phyloP scores from a whole-genome alignment of 2,113 vertebrate species.

The Crocuta crocuta region DNA sequence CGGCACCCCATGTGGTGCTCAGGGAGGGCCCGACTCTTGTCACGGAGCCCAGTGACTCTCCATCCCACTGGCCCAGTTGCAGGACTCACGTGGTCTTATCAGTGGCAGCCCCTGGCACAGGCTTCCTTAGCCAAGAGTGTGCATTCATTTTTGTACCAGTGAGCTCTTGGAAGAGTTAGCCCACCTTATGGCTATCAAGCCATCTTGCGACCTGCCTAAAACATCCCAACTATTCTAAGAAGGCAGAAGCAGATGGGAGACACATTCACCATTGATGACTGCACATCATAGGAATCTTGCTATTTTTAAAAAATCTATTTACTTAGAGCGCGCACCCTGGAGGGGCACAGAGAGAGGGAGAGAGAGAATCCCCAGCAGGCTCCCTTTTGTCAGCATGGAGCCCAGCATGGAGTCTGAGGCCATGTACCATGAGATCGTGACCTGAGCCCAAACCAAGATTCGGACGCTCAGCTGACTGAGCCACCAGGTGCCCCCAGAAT shows the following conservation, averaged over 20 bases:
- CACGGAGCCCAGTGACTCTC: background rate
- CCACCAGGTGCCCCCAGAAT: background rate
- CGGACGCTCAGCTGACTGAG: too few species aligned
- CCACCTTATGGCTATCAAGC: background rate
- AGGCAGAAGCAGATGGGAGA: background rate
- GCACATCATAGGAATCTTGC: fast-evolving
- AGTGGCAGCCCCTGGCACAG: fast-evolving
- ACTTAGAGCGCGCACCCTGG: too few species aligned
- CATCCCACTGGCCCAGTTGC: fast-evolving
- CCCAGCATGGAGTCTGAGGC: too few species aligned
- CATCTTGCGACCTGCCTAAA: background rate
- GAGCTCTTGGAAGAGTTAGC: background rate
- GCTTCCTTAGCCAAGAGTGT: background rate
- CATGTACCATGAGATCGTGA: too few species aligned
- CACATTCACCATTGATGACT: background rate
- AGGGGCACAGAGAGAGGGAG: too few species aligned
- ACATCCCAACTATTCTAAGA: fast-evolving
- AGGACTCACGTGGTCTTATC: fast-evolving
- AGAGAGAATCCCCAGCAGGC: too few species aligned
- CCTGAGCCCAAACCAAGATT: too few species aligned
- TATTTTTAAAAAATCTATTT: too few species aligned
- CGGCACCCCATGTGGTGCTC: too few species aligned
- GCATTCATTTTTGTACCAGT: background rate
- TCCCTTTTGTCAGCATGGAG: too few species aligned
- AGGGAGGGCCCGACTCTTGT: background rate